Evolutionary conservation across 1,140 invertebrate genomes (phyloP), one percentile per base, ranked within the genome.

Genomic region (Bombus superbus): DNA sequence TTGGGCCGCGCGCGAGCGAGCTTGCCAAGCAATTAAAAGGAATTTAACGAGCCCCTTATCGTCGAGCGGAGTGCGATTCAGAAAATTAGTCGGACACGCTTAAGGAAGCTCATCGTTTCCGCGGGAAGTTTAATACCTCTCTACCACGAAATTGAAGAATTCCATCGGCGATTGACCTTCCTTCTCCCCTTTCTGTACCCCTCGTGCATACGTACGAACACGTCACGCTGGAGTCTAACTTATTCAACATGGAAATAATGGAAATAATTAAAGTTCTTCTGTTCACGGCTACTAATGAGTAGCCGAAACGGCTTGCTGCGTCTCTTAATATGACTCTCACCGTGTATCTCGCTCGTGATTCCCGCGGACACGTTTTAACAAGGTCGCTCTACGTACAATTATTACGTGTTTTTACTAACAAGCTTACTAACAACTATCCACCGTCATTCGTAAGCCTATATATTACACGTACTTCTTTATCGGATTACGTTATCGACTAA

Each of bases 51-150:
- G 81, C 73, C 64, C 64, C 81, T 90, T 87, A 90, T 90, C 85
- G 77, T 82, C 72, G 57, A 74, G 64, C 77, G n/a, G 57, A 38
- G 69, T 84, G 78, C 81, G 79, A 81, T 84, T 79, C 72, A 89
- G 88, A 90, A 90, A 90, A 90, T 90, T 90, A 89, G 81, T 90
- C 81, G 89, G 89, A 90, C 88, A 90, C 74, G 89, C 89, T 90
- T 81, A 84, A 87, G 89, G 89, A 89, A 90, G 89, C 89, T 89
- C 78, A 89, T 90, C 89, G 89, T 90, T 90, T 90, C 89, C 89
- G 88, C 64, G 85, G 83, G 40, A 66, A 13, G 35, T 53, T 81
- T 90, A 90, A 90, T 90, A 76, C 83, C 88, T 69, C 71, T 77
- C 76, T 80, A 38, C 88, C 89, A 90, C 89, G 89, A 83, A 87